Conservation (phyloP, 2,113 vertebrate species). For the Phyllostomus discolor region DNA sequence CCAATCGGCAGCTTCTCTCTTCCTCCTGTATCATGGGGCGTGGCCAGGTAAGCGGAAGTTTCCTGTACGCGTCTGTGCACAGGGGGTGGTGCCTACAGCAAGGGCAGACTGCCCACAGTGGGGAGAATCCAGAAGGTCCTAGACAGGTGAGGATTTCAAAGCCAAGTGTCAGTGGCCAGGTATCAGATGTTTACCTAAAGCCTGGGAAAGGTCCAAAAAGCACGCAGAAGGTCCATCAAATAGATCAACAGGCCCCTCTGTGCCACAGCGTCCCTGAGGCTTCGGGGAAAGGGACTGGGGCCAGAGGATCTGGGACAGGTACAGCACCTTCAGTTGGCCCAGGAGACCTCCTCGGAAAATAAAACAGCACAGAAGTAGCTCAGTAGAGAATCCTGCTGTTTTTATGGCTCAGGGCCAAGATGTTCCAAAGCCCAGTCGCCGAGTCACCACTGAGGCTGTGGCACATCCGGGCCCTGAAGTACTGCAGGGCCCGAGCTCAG, state of each 20-base stretch:
- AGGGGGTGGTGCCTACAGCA: accelerated
- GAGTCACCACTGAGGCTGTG: no score
- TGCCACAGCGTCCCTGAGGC: background rate
- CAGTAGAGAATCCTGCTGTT: background rate
- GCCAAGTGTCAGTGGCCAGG: background rate
- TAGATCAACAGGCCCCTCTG: background rate
- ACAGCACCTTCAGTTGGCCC: background rate
- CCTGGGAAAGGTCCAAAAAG: background rate
- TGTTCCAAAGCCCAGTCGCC: background rate
- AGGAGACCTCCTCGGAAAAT: background rate
- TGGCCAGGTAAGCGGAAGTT: background rate
- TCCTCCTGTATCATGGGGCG: background rate
- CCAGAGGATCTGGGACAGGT: background rate
- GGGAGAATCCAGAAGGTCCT: background rate
- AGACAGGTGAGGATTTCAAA: background rate
- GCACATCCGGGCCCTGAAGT: background rate
- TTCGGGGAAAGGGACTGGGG: background rate
- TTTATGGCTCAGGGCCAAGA: background rate
- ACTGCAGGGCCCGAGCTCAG: background rate
- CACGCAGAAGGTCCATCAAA: background rate
- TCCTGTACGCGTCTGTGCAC: background rate
- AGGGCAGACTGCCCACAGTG: no score
- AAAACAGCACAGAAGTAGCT: background rate
- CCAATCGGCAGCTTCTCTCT: background rate
- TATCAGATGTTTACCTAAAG: background rate